Evolutionary conservation across 2,888 invertebrate species (phyloP), one percentile per base, ranked within the genome.

Genomic region (Sinotaia quadrata): DNA sequence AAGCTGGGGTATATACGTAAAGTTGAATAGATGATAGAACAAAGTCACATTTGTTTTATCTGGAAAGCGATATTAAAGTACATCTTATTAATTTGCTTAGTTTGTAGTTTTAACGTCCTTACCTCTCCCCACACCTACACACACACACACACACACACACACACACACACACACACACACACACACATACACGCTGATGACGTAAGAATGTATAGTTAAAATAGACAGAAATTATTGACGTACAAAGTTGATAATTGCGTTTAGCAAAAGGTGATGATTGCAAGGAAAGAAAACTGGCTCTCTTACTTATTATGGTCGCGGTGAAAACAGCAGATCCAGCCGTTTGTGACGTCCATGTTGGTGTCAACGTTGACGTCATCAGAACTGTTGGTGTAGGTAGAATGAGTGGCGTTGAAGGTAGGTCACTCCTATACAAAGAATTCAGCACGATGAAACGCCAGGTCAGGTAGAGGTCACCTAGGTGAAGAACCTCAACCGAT

Each of bases 21-120:
- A 72, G 49, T 68, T 65, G 54, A 51, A 61, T 24, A 72, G 62
- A 3, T 12, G 41, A 36, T 72, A 72, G 36, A 36, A 58, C 62
- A 72, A 21, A 3, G 72, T 59, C 4, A 72, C 66, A 8, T 52
- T 61, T 31, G 65, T 52, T 52, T 65, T 51, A 10, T 56, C 68
- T 68, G 60, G 29, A 36, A n/a, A n/a, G n/a, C n/a, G n/a, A n/a
- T n/a, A n/a, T n/a, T n/a, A n/a, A n/a, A n/a, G n/a, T n/a, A n/a
- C n/a, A n/a, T n/a, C n/a, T n/a, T n/a, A n/a, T n/a, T n/a, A n/a
- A n/a, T n/a, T n/a, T n/a, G n/a, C n/a, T n/a, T n/a, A n/a, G n/a
- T n/a, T n/a, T n/a, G n/a, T n/a, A n/a, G n/a, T n/a, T n/a, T n/a
- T n/a, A n/a, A n/a, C n/a, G n/a, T n/a, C n/a, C n/a, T n/a, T n/a